These are phyloP conservation scores for Corythucha ciliata DNA, from an alignment of 2,888 invertebrate genomes.

Conservation along the genomic window DNA sequence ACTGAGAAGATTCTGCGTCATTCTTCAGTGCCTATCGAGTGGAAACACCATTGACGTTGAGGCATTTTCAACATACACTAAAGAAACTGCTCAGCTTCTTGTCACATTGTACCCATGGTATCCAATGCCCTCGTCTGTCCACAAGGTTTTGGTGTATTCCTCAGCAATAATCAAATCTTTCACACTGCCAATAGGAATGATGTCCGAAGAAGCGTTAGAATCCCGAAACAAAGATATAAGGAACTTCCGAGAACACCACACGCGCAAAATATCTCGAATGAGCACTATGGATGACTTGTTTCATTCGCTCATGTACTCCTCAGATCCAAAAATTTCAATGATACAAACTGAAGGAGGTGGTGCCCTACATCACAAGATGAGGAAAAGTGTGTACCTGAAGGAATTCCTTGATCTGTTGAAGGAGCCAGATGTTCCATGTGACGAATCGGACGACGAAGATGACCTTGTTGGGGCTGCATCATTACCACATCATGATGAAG, in stretches of 20 bases:
- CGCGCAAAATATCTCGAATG: slow-evolving; percentile 7
- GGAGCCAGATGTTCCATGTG: too few relatives aligned
- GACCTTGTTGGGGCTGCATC: too few relatives aligned
- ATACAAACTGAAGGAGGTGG: too few relatives aligned
- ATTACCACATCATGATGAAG: too few relatives aligned
- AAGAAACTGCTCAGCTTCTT: neutral
- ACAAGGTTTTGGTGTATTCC: neutral
- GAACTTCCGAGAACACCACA: slow-evolving; percentile 1
- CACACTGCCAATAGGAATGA: slow-evolving; percentile 8
- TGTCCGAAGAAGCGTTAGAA: slow-evolving; percentile 23
- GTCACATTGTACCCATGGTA: neutral
- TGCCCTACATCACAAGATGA: too few relatives aligned
- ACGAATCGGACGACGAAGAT: too few relatives aligned
- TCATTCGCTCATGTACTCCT: neutral
- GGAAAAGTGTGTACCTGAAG: too few relatives aligned
- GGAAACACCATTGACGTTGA: neutral
- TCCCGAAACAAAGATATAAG: slow-evolving; percentile 11
- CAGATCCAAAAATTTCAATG: slow-evolving; percentile 3
- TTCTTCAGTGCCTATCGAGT: neutral
- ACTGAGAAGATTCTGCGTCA: neutral
- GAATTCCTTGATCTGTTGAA: too few relatives aligned
- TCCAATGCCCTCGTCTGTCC: neutral
- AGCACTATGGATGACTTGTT: slow-evolving; percentile 1
- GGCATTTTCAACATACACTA: neutral
- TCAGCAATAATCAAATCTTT: neutral